phyloP scores from a whole-genome alignment of 2,113 vertebrate species.

The Morone chrysops region DNA sequence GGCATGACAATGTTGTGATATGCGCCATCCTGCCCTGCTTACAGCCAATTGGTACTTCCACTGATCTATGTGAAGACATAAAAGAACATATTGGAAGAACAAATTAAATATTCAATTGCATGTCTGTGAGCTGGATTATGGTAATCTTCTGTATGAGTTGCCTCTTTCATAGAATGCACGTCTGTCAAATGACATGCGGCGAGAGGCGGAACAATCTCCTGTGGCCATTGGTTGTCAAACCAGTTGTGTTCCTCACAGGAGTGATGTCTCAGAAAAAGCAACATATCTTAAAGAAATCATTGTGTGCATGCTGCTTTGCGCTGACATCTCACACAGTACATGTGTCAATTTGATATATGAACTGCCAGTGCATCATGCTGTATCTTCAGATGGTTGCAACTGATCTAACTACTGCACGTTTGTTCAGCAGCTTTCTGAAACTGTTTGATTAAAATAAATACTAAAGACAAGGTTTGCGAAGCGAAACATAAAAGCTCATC shows the following conservation, averaged over 20 bases:
- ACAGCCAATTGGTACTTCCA: background rate
- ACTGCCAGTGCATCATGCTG: constrained; percentile 22
- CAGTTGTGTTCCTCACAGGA: constrained; percentile 9
- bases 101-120: constrained; percentile 31
- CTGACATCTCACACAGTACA: constrained; percentile 46
- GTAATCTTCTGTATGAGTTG: constrained; percentile 35
- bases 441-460: constrained; percentile 16
- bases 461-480: constrained; percentile 2
- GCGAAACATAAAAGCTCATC: constrained; percentile 38
- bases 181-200: constrained; percentile 35
- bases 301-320: constrained; percentile 3
- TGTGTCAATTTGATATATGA: constrained; percentile 52
- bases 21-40: background rate
- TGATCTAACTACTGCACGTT: background rate
- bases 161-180: constrained; percentile 1
- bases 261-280: constrained; percentile 41
- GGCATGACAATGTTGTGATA: background rate
- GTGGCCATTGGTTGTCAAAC: constrained; percentile 52
- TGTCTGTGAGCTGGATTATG: constrained; percentile 26
- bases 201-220: constrained; percentile 42
- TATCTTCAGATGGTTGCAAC: background rate
- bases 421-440: background rate
- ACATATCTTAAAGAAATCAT: constrained; percentile 40
- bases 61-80: constrained; percentile 2
- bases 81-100: constrained; percentile 9